Evolutionary conservation across 2,888 invertebrate genomes (phyloP).

Genomic region (Caenorhabditis japonica): DNA sequence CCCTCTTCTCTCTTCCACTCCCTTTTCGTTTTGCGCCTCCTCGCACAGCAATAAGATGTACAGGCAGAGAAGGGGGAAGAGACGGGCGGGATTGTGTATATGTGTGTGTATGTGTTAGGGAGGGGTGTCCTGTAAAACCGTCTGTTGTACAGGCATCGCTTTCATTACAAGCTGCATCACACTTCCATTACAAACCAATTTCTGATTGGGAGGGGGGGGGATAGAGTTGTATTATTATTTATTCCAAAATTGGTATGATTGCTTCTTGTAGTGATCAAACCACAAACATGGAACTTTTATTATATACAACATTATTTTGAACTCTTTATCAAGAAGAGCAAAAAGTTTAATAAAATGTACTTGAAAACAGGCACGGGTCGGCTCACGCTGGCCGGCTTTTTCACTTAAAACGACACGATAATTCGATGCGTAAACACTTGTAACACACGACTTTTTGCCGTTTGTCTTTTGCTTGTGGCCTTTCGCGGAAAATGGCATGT

Average conservation of each 20-base stretch:
- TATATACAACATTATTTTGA: too few species aligned
- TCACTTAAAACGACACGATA: constrained; percentile 46
- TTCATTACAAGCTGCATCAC: constrained; percentile 9
- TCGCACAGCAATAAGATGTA: constrained; percentile 40
- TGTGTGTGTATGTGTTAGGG: constrained; percentile 18
- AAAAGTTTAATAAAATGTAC: constrained; percentile 26
- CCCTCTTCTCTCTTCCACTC: constrained; percentile 16
- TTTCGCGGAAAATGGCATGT: not conserved
- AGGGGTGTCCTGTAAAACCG: constrained; percentile 39
- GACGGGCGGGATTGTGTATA: constrained; percentile 29
- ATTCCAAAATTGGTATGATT: too few species aligned
- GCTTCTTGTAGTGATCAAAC: too few species aligned
- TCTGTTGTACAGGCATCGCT: constrained; percentile 29
- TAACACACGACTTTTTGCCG: constrained; percentile 49
- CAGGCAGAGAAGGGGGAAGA: too few species aligned
- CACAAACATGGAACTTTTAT: too few species aligned
- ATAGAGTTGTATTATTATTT: too few species aligned
- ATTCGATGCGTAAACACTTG: constrained; percentile 58
- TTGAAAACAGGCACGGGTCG: constrained; percentile 38
- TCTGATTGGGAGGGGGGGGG: too few species aligned
- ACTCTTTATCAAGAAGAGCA: too few species aligned
- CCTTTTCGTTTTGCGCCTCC: too few species aligned
- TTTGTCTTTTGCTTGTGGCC: not conserved
- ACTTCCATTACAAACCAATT: constrained; percentile 39
- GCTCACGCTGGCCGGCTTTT: too few species aligned